phyloP scores from a whole-genome alignment of 92 coral and sea anemone genomes.

The Nematostella vectensis region DNA sequence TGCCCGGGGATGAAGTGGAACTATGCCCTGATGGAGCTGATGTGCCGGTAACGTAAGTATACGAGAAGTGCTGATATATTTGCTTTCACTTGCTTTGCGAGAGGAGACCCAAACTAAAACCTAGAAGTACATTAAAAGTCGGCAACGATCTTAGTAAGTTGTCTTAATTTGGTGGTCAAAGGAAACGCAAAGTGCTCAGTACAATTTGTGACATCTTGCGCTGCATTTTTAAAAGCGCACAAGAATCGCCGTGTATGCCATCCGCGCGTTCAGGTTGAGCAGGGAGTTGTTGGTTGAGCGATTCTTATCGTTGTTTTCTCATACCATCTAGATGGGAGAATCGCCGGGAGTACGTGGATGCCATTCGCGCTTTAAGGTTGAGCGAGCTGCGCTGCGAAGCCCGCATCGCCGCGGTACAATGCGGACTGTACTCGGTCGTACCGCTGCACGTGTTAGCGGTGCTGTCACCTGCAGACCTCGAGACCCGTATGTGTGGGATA shows the following conservation, averaged over 20 bases:
- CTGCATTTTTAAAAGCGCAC: too few species aligned
- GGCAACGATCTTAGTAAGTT: too few species aligned
- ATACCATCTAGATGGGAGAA: constrained; percentile 75
- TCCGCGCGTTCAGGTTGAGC: too few species aligned
- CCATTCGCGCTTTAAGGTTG: constrained; percentile 71
- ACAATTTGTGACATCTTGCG: too few species aligned
- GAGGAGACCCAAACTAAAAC: too few species aligned
- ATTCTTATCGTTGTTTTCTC: not conserved
- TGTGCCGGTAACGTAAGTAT: constrained; percentile 81
- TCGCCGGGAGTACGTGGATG: constrained; percentile 68
- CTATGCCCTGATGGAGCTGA: constrained; percentile 68
- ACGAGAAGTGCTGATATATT: too few species aligned
- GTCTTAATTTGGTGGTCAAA: too few species aligned
- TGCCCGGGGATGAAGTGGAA: constrained; percentile 83
- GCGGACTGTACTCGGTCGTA: constrained; percentile 84
- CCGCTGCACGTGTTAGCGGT: constrained; percentile 79
- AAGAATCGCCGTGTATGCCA: too few species aligned
- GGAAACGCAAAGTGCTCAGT: too few species aligned
- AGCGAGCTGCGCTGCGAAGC: constrained; percentile 79
- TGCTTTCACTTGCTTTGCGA: too few species aligned
- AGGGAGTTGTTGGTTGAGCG: not conserved
- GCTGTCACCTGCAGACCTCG: constrained; percentile 81
- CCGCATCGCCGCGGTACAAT: constrained; percentile 81
- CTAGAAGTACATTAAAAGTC: too few species aligned
- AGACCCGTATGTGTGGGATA: constrained; percentile 84